Conservation (phyloP, 2,888 invertebrate species). For the Globia sparganii region DNA sequence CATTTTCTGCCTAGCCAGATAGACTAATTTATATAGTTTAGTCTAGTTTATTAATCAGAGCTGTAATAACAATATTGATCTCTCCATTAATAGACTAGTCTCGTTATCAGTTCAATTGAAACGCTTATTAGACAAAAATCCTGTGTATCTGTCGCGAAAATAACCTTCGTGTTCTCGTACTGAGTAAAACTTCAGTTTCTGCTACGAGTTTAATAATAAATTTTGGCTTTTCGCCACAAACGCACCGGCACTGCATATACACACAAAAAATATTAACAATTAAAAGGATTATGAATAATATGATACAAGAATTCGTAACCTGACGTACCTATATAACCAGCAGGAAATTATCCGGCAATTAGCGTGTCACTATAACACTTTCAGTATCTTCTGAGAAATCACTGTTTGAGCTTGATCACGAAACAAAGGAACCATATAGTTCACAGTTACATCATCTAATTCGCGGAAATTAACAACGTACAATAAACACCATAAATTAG, state of each 20-base stretch:
- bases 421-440: conserved; percentile 83
- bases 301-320: conserved; percentile 38
- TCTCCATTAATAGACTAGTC: conserved; percentile 24
- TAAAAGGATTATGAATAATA: conserved; percentile 46
- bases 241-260: conserved; percentile 69
- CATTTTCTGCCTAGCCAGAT: not conserved
- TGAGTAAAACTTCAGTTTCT: conserved; percentile 82
- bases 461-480: conserved; percentile 79
- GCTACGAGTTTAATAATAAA: conserved; percentile 82
- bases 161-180: conserved; percentile 75
- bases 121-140: conserved; percentile 48
- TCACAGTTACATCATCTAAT: conserved; percentile 83
- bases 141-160: conserved; percentile 70
- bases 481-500: conserved; percentile 75
- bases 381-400: conserved; percentile 78
- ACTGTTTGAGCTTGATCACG: conserved; percentile 74
- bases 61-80: conserved; percentile 10
- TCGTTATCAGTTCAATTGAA: conserved; percentile 44
- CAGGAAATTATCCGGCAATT: conserved; percentile 73
- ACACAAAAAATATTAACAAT: conserved; percentile 63
- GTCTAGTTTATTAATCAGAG: not conserved
- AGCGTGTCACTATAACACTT: conserved; percentile 81
- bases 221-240: conserved; percentile 84
- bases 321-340: conserved; percentile 72
- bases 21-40: not conserved